Conservation (phyloP, 1,140 invertebrate genomes). For the Trichonephila clavipes region DNA sequence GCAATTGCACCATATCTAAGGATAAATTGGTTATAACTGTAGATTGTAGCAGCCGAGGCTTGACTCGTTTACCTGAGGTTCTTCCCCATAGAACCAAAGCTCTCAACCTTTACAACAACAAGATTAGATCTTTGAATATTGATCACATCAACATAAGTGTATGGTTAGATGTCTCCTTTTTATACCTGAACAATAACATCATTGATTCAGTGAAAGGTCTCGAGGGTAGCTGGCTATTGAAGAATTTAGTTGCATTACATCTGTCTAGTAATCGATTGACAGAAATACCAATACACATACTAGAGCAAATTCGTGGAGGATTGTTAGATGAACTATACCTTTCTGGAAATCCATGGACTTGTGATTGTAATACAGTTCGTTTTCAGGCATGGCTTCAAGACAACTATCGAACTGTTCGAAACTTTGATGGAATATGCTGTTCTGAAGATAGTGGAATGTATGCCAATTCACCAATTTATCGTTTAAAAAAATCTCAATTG, state of each 20-base stretch:
- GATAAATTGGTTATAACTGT: conserved; percentile 74
- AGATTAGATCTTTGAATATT: conserved; percentile 69
- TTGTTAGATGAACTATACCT: conserved; percentile 76
- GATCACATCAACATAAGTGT: conserved; percentile 36
- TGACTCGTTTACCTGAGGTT: conserved; percentile 68
- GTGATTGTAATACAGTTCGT: conserved; percentile 77
- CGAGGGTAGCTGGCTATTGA: conserved; percentile 70
- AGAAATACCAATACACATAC: conserved; percentile 77
- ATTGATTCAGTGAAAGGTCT: conserved; percentile 74
- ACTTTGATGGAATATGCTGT: conserved; percentile 76
- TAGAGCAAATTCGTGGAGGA: conserved; percentile 70
- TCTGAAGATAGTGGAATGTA: conserved; percentile 62
- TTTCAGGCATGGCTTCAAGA: conserved; percentile 77
- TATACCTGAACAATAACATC: conserved; percentile 76
- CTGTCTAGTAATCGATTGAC: conserved; percentile 75
- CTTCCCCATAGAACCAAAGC: conserved; percentile 77
- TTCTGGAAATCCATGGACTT: conserved; percentile 77
- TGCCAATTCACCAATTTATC: conserved; percentile 67
- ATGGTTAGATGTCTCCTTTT: conserved; percentile 70
- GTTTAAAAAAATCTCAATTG: conserved; percentile 76
- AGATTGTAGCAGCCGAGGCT: conserved; percentile 69
- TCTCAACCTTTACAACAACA: conserved; percentile 76
- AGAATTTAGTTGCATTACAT: conserved; percentile 74
- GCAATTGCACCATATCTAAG: conserved; percentile 73
- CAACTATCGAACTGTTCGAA: conserved; percentile 71